Percentiles rank a stretch among this genome's conserved stretches.
Conservation (phyloP, 2,888 invertebrate species). For the Cancer borealis region DNA sequence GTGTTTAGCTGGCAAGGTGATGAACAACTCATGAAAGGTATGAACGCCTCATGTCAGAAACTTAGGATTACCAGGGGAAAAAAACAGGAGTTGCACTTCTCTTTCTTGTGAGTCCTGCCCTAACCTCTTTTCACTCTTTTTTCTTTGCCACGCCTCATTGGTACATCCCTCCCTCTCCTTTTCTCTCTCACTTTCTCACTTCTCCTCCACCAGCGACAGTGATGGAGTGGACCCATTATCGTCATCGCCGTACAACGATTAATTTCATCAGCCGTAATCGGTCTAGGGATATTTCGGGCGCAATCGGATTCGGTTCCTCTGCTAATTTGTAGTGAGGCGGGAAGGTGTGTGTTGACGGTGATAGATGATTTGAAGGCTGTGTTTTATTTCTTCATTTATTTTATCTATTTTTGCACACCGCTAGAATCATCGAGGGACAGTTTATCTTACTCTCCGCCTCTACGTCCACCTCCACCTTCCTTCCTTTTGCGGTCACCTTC, state of each 20-base stretch:
- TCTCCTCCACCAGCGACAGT: neutral
- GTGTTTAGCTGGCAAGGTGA: neutral
- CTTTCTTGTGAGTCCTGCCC: neutral
- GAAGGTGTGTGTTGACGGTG: neutral
- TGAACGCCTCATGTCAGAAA: neutral
- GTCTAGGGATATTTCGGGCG: neutral
- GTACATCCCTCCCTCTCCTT: neutral
- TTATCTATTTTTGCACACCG: neutral
- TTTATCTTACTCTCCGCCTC: neutral
- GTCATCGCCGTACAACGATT: conserved; percentile 25
- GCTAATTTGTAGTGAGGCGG: neutral
- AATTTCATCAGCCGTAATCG: conserved; percentile 1
- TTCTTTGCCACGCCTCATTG: neutral
- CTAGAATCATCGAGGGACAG: neutral
- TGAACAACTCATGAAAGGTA: neutral
- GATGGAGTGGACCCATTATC: conserved; percentile 14
- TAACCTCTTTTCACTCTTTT: neutral
- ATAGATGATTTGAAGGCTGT: neutral
- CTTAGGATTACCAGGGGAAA: neutral
- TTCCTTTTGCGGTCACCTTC: neutral
- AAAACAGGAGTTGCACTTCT: neutral
- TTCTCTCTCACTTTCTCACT: neutral
- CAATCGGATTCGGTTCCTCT: neutral
- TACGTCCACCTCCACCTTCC: neutral
- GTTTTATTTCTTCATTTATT: conserved; percentile 32